Conservation (phyloP, 2,113 vertebrate genomes). For the Notiomystis cincta region DNA sequence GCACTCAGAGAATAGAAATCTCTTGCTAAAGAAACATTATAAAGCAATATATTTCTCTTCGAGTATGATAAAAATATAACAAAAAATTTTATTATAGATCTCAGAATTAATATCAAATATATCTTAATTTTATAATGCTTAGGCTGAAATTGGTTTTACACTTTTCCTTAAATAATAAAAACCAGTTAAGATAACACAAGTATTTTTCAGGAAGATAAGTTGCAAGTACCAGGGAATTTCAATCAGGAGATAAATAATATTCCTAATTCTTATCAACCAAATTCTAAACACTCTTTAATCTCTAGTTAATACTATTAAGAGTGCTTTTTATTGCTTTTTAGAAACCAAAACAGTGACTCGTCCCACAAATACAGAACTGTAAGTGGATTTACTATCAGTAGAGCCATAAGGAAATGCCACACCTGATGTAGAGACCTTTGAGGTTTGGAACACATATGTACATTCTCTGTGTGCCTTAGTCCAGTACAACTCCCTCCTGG, state of each 20-base stretch:
- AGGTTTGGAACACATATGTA: slow-evolving; percentile 66
- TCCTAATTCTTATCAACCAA: slow-evolving; percentile 6
- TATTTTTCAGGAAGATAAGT: not conserved
- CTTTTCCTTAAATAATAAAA: not conserved
- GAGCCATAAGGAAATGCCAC: slow-evolving; percentile 72
- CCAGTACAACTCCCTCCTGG: slow-evolving; percentile 37
- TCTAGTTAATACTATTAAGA: slow-evolving; percentile 35
- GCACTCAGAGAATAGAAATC: not conserved
- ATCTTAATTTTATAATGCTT: not conserved
- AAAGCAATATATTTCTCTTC: not conserved
- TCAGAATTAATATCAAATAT: not conserved
- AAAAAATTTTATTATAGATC: not conserved
- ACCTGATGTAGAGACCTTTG: slow-evolving; percentile 64
- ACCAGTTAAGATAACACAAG: not conserved
- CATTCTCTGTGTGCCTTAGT: slow-evolving; percentile 8
- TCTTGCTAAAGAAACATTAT: not conserved
- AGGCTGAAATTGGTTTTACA: not conserved
- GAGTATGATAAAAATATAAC: not conserved
- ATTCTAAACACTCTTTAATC: slow-evolving; percentile 36
- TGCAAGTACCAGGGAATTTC: not conserved
- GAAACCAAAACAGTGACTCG: slow-evolving; percentile 64
- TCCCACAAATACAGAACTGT: slow-evolving; percentile 59
- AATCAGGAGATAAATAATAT: not conserved
- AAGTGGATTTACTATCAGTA: slow-evolving; percentile 68
- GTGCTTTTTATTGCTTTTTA: slow-evolving; percentile 25